Conservation (phyloP, 2,888 invertebrate genomes). For the Gari tellinella region DNA sequence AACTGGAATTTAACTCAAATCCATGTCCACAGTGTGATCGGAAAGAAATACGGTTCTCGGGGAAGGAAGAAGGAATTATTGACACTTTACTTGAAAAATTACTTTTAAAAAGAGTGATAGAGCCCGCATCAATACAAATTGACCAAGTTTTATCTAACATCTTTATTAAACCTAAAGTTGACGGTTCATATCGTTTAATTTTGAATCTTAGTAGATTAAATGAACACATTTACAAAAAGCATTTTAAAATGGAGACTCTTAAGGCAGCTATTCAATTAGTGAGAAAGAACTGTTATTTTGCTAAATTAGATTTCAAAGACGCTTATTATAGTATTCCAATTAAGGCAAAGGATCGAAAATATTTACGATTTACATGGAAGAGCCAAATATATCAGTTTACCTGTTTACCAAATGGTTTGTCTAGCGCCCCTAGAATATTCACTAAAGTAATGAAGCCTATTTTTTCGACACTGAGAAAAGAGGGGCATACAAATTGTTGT, state of each 20-base stretch:
- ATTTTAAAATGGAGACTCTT: too few relatives aligned
- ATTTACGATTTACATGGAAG: constrained; percentile 50
- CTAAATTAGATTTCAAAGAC: constrained; percentile 43
- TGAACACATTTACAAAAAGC: constrained; percentile 27
- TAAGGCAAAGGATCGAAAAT: constrained; percentile 22
- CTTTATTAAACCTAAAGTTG: constrained; percentile 14
- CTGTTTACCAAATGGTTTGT: constrained; percentile 50
- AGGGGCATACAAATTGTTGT: constrained; percentile 17
- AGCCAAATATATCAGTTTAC: constrained; percentile 30
- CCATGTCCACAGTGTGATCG: constrained; percentile 2
- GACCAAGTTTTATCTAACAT: constrained; percentile 24
- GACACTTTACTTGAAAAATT: constrained; percentile 3
- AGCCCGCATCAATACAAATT: neutral
- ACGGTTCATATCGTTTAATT: constrained; percentile 13
- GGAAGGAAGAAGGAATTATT: constrained; percentile 15
- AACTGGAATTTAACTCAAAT: constrained; percentile 18
- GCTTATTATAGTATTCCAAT: constrained; percentile 44
- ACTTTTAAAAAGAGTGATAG: constrained; percentile 3
- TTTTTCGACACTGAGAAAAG: constrained; percentile 35
- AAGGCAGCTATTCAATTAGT: constrained; percentile 38
- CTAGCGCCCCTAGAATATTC: constrained; percentile 41
- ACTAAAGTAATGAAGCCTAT: constrained; percentile 54
- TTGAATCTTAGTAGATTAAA: constrained; percentile 24
- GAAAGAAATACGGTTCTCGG: constrained; percentile 3
- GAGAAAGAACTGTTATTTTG: constrained; percentile 39